Evolutionary conservation across 2,888 invertebrate species (phyloP), one percentile per base, ranked within the genome.

Genomic region (Prostheceraeus crozeri): DNA sequence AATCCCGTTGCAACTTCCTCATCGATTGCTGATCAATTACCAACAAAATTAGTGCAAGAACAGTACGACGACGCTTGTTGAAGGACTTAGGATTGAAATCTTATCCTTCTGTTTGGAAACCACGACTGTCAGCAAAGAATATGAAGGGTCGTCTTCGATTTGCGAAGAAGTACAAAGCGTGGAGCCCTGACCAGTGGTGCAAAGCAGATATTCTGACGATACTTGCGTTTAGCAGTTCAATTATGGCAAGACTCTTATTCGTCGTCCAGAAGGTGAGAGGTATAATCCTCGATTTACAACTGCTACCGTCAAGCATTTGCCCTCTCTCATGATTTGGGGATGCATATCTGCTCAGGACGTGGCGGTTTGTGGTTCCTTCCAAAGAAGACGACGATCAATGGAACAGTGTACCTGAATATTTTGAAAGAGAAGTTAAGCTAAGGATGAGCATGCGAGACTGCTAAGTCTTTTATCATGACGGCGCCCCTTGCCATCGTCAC

Each of bases 301-400:
- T 16, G 16, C 16, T 16, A 40, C 40, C n/a, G 40, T 40, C 16
- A 40, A 40, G 19, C n/a, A 40, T 40, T n/a, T 33, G 33, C 33
- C 33, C 16, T 40, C 40, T 16, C 40, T 40, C 16, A 40, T 40
- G 40, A 23, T 40, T 16, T 40, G 40, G 40, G n/a, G n/a, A 8
- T 40, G 40, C 40, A 40, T 40, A 40, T 16, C 4, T 16, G 40
- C 4, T 16, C 40, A 40, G 40, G 40, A n/a, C 40, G 6, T 40
- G 40, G 40, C n/a, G 40, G 40, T 23, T n/a, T 40, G 19, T 40
- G n/a, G 40, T 40, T 40, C 40, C 16, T 40, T 16, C 40, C 40
- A 14, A 40, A 40, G 40, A 40, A 40, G 16, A 40, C 40, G 40
- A 40, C 40, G 16, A 40, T 40, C 40, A 40, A 40, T 40, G 40